Percentiles rank a stretch among this genome's conserved stretches.
phyloP scores from a whole-genome alignment of 1,140 invertebrate species.

The Drosophila tani region DNA sequence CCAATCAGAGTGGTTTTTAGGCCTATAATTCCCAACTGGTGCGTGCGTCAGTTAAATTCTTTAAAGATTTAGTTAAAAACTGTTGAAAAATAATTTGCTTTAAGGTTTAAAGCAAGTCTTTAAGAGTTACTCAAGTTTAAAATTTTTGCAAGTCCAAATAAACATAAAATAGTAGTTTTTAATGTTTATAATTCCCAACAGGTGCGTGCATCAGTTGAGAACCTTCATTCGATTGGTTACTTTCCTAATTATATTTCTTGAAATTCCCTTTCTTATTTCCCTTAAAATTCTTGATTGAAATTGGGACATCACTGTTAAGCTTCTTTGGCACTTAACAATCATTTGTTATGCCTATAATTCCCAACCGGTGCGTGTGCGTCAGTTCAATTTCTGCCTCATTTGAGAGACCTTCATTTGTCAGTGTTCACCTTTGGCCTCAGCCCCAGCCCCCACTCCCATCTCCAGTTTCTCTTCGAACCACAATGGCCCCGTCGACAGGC shows the following conservation, averaged over 20 bases:
- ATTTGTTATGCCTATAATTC: conserved; percentile 33
- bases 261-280: neutral
- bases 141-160: no score
- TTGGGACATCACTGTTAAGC: neutral
- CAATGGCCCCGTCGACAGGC: conserved; percentile 41
- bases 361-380: conserved; percentile 2
- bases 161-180: no score
- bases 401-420: conserved; percentile 44
- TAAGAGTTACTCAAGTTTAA: no score
- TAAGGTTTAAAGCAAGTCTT: no score
- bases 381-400: conserved; percentile 31
- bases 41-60: no score
- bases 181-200: neutral
- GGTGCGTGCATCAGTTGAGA: no score
- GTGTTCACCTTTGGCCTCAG: conserved; percentile 39
- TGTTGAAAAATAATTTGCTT: no score
- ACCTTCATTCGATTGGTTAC: neutral
- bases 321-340: neutral
- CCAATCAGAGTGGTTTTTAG: no score
- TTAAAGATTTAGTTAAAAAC: no score
- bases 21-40: no score
- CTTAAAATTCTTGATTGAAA: neutral
- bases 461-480: conserved; percentile 21
- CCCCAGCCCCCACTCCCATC: neutral
- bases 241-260: neutral